Percentiles rank a stretch among this genome's conserved stretches.
phyloP scores from a whole-genome alignment of 2,113 vertebrate genomes.

The Entomyzon cyanotis region DNA sequence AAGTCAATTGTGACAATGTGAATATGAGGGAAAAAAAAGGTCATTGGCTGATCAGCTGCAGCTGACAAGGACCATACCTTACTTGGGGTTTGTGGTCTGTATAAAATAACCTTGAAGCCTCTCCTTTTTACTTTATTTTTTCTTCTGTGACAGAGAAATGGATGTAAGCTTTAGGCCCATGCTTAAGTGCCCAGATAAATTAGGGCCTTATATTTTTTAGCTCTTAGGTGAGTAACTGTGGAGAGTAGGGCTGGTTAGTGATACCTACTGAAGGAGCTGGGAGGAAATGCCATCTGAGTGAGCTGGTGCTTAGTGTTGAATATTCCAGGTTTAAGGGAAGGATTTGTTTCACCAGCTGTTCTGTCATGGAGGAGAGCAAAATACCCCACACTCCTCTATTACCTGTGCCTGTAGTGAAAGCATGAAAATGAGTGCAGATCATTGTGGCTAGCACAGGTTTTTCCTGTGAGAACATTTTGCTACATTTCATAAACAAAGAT shows the following conservation, averaged over 20 bases:
- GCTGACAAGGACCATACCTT: not conserved
- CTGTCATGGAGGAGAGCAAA: not conserved
- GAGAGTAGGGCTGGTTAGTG: not conserved
- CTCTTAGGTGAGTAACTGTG: not conserved
- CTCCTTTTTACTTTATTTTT: not conserved
- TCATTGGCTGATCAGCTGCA: not conserved
- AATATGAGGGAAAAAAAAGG: not conserved
- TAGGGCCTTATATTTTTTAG: not conserved
- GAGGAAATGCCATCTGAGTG: not conserved
- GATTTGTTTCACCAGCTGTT: not conserved
- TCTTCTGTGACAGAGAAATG: not conserved
- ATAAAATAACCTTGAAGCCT: not conserved
- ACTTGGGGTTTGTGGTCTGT: not conserved
- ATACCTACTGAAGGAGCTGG: not conserved
- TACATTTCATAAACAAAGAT: no score
- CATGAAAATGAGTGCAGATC: not conserved
- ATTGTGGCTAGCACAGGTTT: no score
- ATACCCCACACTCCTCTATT: accelerated
- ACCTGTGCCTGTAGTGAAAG: not conserved
- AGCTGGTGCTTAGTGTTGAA: not conserved
- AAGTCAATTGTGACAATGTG: not conserved
- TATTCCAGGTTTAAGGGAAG: not conserved
- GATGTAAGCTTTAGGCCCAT: not conserved
- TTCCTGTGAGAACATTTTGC: no score
- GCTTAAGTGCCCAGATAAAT: not conserved